Evolutionary conservation across 2,888 invertebrate genomes (phyloP), one percentile per base, ranked within the genome.

Genomic region (Boloria selene): DNA sequence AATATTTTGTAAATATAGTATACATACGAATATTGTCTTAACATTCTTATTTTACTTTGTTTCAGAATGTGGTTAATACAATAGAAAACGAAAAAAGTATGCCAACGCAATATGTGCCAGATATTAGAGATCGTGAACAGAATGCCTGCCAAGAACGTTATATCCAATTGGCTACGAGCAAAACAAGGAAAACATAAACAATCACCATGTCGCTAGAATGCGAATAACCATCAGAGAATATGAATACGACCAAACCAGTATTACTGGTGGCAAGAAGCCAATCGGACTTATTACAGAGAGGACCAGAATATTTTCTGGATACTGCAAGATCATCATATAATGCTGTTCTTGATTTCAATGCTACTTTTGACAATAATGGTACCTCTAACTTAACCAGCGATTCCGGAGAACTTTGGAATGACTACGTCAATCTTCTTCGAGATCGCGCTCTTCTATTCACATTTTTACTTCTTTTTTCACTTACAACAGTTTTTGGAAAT

Each of bases 401-500:
- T 61, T 74, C 81, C 0, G 80, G 72, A 17, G 88, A 89, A 54
- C 84, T 80, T 44, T 93, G 92, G 92, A 85, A 88, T 69, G 86
- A 86, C n/a, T 93, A 92, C 74, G 82, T 91, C 60, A 86, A 86
- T 68, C 82, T 93, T 1, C 85, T 93, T 1, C 87, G 95, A 73
- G 96, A 97, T 73, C 94, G 96, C 51, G 95, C 95, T 4, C 92
- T 95, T 14, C 92, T 97, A 42, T 96, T 97, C n/a, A 93, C 95
- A 0, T 93, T 98, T 55, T 93, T 99, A 14, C 93, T 97, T 17
- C 90, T 97, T 14, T 98, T 99, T 86, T 98, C 98, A 0, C 92
- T 98, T 67, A 96, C 97, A 10, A 99, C 99, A 0, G 97, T 99
- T 0, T 96, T 98, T 79, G 99, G 99, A 64, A 99, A 99, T 86